These are phyloP conservation scores for Phenganax stokvisi DNA, from an alignment of 92 coral and sea anemone species.

Conservation along the genomic window DNA sequence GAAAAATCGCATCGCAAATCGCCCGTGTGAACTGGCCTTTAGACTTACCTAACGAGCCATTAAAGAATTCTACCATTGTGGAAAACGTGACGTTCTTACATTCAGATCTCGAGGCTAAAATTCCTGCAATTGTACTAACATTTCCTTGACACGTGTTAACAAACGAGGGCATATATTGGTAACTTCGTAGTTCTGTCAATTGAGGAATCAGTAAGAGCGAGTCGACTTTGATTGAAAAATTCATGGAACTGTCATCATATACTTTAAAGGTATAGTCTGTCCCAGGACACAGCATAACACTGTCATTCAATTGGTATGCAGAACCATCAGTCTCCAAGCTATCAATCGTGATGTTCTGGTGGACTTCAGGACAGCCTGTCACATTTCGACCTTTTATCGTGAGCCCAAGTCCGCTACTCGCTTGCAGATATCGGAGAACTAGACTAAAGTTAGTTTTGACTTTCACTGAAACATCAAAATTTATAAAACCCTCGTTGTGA, in stretches of 20 bases:
- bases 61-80: conserved; percentile 73
- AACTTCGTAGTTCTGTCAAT: conserved; percentile 47
- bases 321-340: conserved; percentile 42
- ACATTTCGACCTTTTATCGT: conserved; percentile 39
- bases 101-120: conserved; percentile 36
- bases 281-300: conserved; percentile 45
- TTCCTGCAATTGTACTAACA: conserved; percentile 48
- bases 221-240: conserved; percentile 64
- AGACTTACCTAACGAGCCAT: conserved; percentile 84
- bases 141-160: conserved; percentile 57
- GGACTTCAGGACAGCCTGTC: conserved; percentile 45
- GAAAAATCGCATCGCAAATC: no score
- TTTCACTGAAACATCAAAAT: conserved; percentile 46
- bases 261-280: conserved; percentile 63
- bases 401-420: conserved; percentile 38
- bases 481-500: conserved; percentile 46
- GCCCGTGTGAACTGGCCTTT: no score
- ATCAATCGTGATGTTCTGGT: conserved; percentile 22
- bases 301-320: conserved; percentile 55
- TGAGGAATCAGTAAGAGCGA: conserved; percentile 66
- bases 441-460: conserved; percentile 42
- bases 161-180: conserved; percentile 30
- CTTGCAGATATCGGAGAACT: conserved; percentile 59
- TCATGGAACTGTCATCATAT: conserved; percentile 29
- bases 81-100: conserved; percentile 78